Base-by-base conservation (phyloP, 2,888 invertebrate genomes). In the Anticlea derivata region DNA sequence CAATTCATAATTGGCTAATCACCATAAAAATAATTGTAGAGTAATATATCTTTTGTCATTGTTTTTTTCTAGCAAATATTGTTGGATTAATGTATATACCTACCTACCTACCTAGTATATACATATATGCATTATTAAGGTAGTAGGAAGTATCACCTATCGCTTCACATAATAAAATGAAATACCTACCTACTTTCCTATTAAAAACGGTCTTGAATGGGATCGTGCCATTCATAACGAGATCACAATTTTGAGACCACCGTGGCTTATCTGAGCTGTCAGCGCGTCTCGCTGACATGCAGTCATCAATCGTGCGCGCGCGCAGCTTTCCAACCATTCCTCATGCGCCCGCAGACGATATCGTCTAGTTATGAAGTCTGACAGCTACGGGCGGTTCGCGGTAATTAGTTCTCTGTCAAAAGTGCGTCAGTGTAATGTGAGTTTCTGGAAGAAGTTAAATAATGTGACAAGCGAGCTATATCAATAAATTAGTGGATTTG, bases 261-360 rank as follows among this genome's bases (percentile, higher is more conserved):
- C 82, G 56, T 65, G 55, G 43, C 61, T 75, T 77, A 80, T 80
- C 80, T 74, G 34, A 43, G 46, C 51, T 55, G 65, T 63, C 67
- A 63, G 61, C 57, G 55, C 57, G 56, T 58, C 62, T 30, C 40
- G 45, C 49, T 53, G 77, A 70, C 73, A 60, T 55, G 62, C 55
- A 62, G 73, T 73, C 83, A 86, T 83, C 79, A 85, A 83, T 85
- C 73, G 63, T 78, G 67, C 63, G 61, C 67, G 50, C 55, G 66
- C 71, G 63, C 61, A 64, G 60, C 70, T 70, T 52, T 55, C 51
- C 40, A 50, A 39, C 65, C 61, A 75, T 77, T 75, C 73, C 67
- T 80, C 77, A 73, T 69, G 58, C 52, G 55, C 52, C 34, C 50
- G 44, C 44, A 35, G 52, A 46, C 51, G 51, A 58, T 55, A 49